A percentile compares a stretch with the other conserved stretches of the same genome.
These are phyloP conservation scores for Hyppa rectilinea DNA, from an alignment of 2,888 invertebrate genomes.

Conservation along the genomic window DNA sequence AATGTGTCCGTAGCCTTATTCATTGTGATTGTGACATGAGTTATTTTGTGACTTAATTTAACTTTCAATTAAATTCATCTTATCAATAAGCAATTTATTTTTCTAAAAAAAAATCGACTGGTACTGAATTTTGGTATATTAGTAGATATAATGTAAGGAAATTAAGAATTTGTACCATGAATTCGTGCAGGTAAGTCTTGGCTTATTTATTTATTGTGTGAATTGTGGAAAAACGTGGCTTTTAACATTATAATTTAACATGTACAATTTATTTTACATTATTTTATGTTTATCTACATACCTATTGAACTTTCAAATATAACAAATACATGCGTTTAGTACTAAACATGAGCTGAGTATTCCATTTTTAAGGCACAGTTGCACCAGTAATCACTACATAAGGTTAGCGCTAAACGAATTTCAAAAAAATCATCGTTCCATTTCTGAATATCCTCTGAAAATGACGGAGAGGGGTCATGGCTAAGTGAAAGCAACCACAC, in stretches of 20 bases:
- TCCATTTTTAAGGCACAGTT: background rate
- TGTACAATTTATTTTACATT: background rate
- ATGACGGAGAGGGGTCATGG: too few species aligned
- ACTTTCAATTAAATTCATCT: background rate
- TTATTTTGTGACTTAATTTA: background rate
- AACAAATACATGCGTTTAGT: too few species aligned
- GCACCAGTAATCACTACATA: too few species aligned
- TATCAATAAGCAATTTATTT: conserved; percentile 18
- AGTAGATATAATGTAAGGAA: background rate
- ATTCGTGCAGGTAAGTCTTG: conserved; percentile 11
- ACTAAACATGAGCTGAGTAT: background rate
- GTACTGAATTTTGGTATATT: conserved; percentile 5
- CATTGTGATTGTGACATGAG: background rate
- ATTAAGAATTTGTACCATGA: background rate
- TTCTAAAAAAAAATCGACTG: too few species aligned
- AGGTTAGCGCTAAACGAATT: background rate
- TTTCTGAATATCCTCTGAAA: background rate
- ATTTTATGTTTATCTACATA: background rate
- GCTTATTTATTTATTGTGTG: background rate
- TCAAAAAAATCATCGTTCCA: background rate
- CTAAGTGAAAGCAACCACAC: too few species aligned
- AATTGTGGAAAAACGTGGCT: too few species aligned
- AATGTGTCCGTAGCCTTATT: too few species aligned
- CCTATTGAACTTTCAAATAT: too few species aligned
- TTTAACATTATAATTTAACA: too few species aligned